Evolutionary conservation across 1,140 invertebrate species (phyloP).

Genomic region (Lycorma delicatula): DNA sequence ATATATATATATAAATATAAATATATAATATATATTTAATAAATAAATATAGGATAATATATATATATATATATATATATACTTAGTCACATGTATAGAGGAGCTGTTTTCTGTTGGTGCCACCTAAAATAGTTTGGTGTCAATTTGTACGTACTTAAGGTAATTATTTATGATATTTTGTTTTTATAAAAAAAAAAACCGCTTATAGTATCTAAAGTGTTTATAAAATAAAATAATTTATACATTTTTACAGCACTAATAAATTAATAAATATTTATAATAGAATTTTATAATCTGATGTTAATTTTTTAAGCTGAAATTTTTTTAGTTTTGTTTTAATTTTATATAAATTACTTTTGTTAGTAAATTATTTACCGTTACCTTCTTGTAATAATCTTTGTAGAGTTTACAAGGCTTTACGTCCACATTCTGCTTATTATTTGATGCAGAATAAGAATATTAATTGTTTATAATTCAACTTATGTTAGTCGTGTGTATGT

Average conservation of each 20-base stretch:
- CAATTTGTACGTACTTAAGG: slow-evolving; percentile 6
- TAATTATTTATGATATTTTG: slow-evolving; percentile 1
- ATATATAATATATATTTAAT: too few relatives aligned
- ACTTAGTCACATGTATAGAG: too few relatives aligned
- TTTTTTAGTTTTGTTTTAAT: too few relatives aligned
- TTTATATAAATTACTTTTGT: too few relatives aligned
- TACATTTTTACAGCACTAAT: slow-evolving; percentile 2
- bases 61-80: too few relatives aligned
- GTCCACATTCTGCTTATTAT: background rate
- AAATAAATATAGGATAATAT: too few relatives aligned
- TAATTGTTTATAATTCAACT: too few relatives aligned
- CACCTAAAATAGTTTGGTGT: too few relatives aligned
- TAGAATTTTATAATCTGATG: slow-evolving; percentile 5
- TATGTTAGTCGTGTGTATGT: too few relatives aligned
- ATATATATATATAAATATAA: too few relatives aligned
- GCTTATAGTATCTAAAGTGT: background rate
- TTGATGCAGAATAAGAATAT: background rate
- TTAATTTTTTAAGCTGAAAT: background rate
- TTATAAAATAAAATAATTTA: slow-evolving; percentile 1
- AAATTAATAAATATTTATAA: background rate
- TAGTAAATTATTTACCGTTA: background rate
- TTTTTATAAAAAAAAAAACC: background rate
- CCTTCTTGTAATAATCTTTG: slow-evolving; percentile 1
- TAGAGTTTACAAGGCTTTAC: background rate
- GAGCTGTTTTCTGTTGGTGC: too few relatives aligned